These are phyloP conservation scores for Meta bourneti DNA, from an alignment of 2,888 invertebrate species.

Conservation along the genomic window DNA sequence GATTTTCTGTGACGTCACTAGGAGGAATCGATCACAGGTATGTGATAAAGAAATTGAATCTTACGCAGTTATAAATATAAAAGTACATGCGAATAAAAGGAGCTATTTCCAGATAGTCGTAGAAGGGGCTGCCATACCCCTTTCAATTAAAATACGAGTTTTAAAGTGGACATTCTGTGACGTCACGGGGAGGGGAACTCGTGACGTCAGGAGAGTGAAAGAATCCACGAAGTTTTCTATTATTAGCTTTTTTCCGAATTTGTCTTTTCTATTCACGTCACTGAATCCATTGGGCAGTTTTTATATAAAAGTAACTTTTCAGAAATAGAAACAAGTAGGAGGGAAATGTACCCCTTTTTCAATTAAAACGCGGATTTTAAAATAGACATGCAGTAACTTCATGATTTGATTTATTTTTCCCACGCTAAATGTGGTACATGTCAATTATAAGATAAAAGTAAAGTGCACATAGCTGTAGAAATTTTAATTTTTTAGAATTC, in stretches of 20 bases:
- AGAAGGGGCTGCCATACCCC: conserved; percentile 28
- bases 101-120: conserved; percentile 49
- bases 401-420: not conserved
- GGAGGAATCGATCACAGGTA: conserved; percentile 51
- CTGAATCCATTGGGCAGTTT: not conserved
- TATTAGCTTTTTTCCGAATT: conserved; percentile 20
- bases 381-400: not conserved
- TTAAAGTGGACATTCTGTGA: conserved; percentile 30
- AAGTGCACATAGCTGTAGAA: too few relatives aligned
- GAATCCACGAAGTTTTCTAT: conserved; percentile 16
- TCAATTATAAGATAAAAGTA: too few relatives aligned
- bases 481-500: too few relatives aligned
- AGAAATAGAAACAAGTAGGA: conserved; percentile 8
- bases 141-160: conserved; percentile 54
- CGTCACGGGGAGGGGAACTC: conserved; percentile 16
- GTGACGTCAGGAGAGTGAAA: conserved; percentile 34
- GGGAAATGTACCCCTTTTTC: not conserved
- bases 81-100: conserved; percentile 29
- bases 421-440: too few relatives aligned
- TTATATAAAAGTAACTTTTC: conserved; percentile 10
- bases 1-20: conserved; percentile 57
- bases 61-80: conserved; percentile 30
- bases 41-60: not conserved
- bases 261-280: not conserved
- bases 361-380: not conserved